Evolutionary conservation across 2,797 vertebrate genomes (phyloP), one percentile per base, ranked within the genome.

Genomic region (Triplophysa bombifrons): DNA sequence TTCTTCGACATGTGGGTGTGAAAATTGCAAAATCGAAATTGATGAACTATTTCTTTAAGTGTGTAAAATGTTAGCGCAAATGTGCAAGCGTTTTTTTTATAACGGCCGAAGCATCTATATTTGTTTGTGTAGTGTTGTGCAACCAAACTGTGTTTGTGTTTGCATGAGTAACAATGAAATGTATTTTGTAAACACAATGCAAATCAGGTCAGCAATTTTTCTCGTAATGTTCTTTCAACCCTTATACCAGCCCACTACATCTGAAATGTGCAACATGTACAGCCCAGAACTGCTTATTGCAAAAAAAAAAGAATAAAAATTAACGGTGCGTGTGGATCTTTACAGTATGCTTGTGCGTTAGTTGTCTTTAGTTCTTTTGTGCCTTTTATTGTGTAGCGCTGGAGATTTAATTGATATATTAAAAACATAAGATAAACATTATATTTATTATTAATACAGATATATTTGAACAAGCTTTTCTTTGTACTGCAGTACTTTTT

Each of bases 211-310:
- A 44, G 53, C 25, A 5, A 16, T 38, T 27, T 74, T 58, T 58
- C 48, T 19, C 1, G 14, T 67, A 53, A 51, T 19, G 60, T 72
- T 38, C 55, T 73, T 65, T 63, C n/a, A 82, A 68, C 8, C 13
- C 22, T 38, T 68, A 46, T 69, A 67, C 25, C 22, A 58, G 51
- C 25, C n/a, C 67, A 65, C 67, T 46, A 50, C 27, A 60, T 66
- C 68, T 44, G 60, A 81, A 22, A 67, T 51, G 53, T 51, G 7
- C 16, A 1, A 50, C 14, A 50, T 12, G 16, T 27, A 9, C 9
- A 19, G 50, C n/a, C 25, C 50, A 70, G 48, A 83, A 50, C 34
- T 83, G 56, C 74, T 50, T 50, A 60, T 11, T 38, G 4, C 11
- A 0, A 17, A 4, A 38, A 38, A 38, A 38, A 38, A 38, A 8